phyloP scores from a whole-genome alignment of 2,888 invertebrate genomes.

The Pristionchus entomophagus region DNA sequence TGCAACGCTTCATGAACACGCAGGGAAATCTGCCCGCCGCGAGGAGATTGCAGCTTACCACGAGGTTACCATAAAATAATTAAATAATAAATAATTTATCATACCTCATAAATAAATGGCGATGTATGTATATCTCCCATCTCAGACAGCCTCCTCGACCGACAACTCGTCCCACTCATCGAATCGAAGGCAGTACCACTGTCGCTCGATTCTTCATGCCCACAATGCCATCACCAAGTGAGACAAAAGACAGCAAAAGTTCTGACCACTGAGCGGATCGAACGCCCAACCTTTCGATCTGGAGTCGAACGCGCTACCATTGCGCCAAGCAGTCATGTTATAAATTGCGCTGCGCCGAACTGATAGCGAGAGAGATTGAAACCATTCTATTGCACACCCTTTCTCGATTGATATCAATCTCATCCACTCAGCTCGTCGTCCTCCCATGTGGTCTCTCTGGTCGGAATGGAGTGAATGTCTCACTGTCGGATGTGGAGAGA shows the following conservation, averaged over 20 bases:
- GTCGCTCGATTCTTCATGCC: not conserved
- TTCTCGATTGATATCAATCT: not conserved
- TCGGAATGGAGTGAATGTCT: slow-evolving; percentile 48
- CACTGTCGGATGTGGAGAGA: slow-evolving; percentile 46
- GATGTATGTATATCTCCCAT: not conserved
- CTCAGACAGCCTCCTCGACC: not conserved
- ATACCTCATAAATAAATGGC: not conserved
- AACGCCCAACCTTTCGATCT: slow-evolving; percentile 52
- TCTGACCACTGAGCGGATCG: slow-evolving; percentile 51
- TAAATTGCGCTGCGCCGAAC: not conserved
- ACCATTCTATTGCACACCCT: no score
- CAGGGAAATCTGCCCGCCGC: not conserved
- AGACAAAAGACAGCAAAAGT: slow-evolving; percentile 33
- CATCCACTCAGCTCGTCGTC: not conserved
- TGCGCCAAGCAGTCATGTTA: slow-evolving; percentile 50
- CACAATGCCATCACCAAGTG: not conserved
- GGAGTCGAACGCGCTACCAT: slow-evolving; percentile 52
- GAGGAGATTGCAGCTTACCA: not conserved
- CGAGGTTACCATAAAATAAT: not conserved
- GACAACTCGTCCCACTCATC: not conserved
- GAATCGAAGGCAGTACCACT: not conserved
- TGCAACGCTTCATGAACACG: not conserved
- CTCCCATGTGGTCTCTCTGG: slow-evolving; percentile 47
- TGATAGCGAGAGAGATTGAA: not conserved
- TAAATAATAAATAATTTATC: not conserved